Evolutionary conservation across 2,113 vertebrate genomes (phyloP), one percentile per base, ranked within the genome.

Genomic region (Glareola pratincola): DNA sequence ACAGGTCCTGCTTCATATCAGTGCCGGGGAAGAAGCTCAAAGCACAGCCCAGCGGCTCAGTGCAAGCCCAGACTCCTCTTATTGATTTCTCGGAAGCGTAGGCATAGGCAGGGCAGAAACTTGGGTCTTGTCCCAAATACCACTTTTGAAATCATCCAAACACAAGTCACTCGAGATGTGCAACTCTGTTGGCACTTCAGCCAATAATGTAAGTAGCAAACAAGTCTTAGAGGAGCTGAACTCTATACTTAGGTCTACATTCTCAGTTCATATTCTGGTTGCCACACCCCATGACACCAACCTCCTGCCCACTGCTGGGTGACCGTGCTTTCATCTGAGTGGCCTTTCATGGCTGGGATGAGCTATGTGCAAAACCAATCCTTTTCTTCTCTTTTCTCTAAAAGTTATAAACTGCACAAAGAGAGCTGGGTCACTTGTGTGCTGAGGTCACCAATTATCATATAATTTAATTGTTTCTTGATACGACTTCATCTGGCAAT

Each of bases 41-140:
- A 72, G 22, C n/a, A 23, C 51, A 60, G n/a, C 24, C 51, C 39
- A 16, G 76, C 18, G 45, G 8, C 13, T 84, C 60, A 41, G 34
- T 29, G 29, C 21, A 63, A 79, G 9, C 20, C 17, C 37, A 29
- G 24, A 39, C n/a, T 69, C 37, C 10, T 51, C 67, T 30, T 73
- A 41, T 0, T 7, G 14, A 26, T n/a, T 57, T 47, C 50, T 43
- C 22, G 16, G 15, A 36, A 39, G 5, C 1, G 0, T 22, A 57
- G 21, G 11, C n/a, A 14, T 8, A 57, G 48, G 19, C 22, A 21
- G 45, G 41, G 8, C 16, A 41, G 75, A 71, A 16, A n/a, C 14
- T 16, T 39, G 43, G 29, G 13, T 63, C 43, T 51, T 53, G 37
- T 81, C 26, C 27, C 36, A 62, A 22, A 66, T 20, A 12, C 18